A percentile compares a stretch with the other conserved stretches of the same genome.
These are phyloP conservation scores for Pao palembangensis DNA, from an alignment of 2,113 vertebrate genomes.

Conservation along the genomic window DNA sequence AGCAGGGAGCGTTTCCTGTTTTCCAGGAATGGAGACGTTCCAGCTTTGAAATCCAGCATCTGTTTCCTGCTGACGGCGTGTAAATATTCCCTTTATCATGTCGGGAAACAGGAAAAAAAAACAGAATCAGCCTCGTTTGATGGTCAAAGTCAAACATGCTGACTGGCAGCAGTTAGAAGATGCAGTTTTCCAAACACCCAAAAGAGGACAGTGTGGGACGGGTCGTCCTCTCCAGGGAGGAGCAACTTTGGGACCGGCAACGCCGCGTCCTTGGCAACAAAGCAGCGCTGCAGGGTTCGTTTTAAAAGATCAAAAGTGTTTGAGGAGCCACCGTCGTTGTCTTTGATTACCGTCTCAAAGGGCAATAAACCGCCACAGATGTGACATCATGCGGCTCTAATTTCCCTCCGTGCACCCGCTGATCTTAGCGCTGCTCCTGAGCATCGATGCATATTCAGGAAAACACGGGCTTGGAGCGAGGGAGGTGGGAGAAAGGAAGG, in stretches of 20 bases:
- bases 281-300: neutral
- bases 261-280: slow-evolving; percentile 4
- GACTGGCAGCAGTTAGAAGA: slow-evolving; percentile 34
- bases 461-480: too few species aligned
- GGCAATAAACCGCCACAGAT: too few species aligned
- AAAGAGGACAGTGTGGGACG: slow-evolving; percentile 74
- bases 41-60: slow-evolving; percentile 41
- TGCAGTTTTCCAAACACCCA: slow-evolving; percentile 61
- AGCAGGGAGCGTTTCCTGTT: too few species aligned
- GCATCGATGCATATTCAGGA: too few species aligned
- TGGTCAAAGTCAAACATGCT: slow-evolving; percentile 44
- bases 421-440: too few species aligned
- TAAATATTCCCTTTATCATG: slow-evolving; percentile 45
- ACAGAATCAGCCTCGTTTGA: neutral
- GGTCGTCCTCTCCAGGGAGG: slow-evolving; percentile 54
- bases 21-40: too few species aligned
- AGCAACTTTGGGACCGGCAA: neutral
- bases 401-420: too few species aligned
- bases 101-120: slow-evolving; percentile 5
- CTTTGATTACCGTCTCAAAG: too few species aligned
- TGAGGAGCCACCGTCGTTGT: neutral
- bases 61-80: slow-evolving; percentile 60
- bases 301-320: neutral
- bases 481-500: too few species aligned
- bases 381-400: too few species aligned